phyloP scores from a whole-genome alignment of 2,888 invertebrate genomes.

The Teleogryllus oceanicus region DNA sequence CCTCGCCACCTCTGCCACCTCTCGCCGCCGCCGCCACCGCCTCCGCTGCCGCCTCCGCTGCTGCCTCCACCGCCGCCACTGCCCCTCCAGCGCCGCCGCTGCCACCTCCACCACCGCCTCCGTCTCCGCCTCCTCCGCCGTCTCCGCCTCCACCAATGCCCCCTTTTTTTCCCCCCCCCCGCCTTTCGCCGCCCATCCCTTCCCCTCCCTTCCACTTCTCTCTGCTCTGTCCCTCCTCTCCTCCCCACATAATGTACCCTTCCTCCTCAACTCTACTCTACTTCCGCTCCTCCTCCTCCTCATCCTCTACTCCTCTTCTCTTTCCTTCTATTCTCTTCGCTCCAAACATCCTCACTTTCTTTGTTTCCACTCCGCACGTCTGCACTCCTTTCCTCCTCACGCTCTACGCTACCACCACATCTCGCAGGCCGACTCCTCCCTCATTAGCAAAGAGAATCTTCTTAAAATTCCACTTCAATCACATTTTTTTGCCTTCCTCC shows the following conservation, averaged over 20 bases:
- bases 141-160: not conserved
- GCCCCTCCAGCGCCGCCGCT: no score
- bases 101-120: not conserved
- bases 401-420: not conserved
- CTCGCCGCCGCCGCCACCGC: not conserved
- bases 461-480: conserved; percentile 11
- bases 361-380: not conserved
- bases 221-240: not conserved
- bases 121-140: not conserved
- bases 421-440: not conserved
- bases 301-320: not conserved
- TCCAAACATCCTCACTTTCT: not conserved
- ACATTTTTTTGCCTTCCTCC: not conserved
- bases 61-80: not conserved
- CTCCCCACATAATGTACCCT: no score
- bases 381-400: not conserved
- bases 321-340: not conserved
- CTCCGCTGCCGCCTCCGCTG: not conserved
- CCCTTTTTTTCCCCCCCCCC: not conserved
- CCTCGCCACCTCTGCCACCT: no score
- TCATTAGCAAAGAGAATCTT: not conserved
- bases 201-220: not conserved
- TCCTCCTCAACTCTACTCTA: not conserved
- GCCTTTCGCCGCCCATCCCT: not conserved
- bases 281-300: not conserved